Base-by-base conservation (phyloP, 2,113 vertebrate species). In the Pagrus major region DNA sequence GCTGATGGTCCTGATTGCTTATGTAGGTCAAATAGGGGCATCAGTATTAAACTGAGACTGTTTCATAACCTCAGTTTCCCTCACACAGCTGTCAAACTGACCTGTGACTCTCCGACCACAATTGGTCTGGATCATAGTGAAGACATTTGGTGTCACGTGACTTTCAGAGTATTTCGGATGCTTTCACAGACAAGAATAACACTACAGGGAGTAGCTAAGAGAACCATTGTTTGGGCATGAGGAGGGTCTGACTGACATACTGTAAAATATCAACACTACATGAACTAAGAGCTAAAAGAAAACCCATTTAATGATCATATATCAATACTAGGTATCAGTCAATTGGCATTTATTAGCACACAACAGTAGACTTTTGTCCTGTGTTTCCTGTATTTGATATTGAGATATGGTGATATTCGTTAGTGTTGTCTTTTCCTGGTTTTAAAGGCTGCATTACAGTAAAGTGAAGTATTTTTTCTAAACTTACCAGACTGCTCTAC, bases 171-270 rank as follows among this genome's bases (percentile, higher is more conserved):
- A 75, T 51, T 42, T 56, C 15, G 23, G n/a, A 59, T 59, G 15
- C 9, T 27, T 78, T 78, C 14, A 12, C 18, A 23, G 65, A 46
- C 54, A 33, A 58, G 12, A 71, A 71, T 52, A 54, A 56, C 16
- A 47, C 37, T n/a, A 37, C 14, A 52, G 44, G 16, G 44, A 41
- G 25, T 14, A 78, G 16, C 31, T 14, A n/a, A 56, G 20, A 14
- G 4, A 5, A 58, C 5, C 20, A 12, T 61, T 61, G 2, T 60
- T 64, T 15, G 44, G 8, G 10, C 31, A 59, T 1, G 10, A 69
- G 14, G 5, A 47, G 7, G 10, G 16, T 39, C 35, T 33, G 42
- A 33, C 33, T 61, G 35, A 16, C 61, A 55, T n/a, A 60, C 31
- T 35, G 18, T 8, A 52, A 4, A 27, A 41, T 73, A 35, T 60